Percentiles rank a stretch among this genome's conserved stretches.
These are phyloP conservation scores for Oreohelix idahoensis DNA, from an alignment of 1,140 invertebrate species.

Conservation along the genomic window DNA sequence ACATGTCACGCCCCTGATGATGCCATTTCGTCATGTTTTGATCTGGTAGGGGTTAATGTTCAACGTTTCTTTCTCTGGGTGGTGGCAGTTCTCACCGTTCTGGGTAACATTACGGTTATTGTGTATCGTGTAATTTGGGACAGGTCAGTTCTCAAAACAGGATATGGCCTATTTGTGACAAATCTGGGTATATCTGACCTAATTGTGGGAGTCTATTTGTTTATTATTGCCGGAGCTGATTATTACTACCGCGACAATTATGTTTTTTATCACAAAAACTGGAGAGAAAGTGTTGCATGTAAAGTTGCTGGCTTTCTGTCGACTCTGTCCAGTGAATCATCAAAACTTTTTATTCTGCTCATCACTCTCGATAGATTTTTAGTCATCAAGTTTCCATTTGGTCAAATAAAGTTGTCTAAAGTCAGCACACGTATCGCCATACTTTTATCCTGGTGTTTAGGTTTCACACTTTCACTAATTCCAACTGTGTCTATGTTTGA, in stretches of 20 bases:
- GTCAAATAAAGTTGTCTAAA: slow-evolving; percentile 36
- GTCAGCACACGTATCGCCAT: slow-evolving; percentile 28
- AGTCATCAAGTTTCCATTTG: slow-evolving; percentile 56
- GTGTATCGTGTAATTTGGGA: slow-evolving; percentile 39
- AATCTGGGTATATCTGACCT: slow-evolving; percentile 63
- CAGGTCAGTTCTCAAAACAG: slow-evolving; percentile 6
- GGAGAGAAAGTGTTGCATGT: slow-evolving; percentile 57
- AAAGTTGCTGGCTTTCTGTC: slow-evolving; percentile 57
- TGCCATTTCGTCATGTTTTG: slow-evolving; percentile 55
- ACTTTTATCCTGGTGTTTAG: slow-evolving; percentile 38
- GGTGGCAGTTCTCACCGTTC: slow-evolving; percentile 41
- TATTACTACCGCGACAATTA: slow-evolving; percentile 55
- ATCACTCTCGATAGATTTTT: slow-evolving; percentile 60
- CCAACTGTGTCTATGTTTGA: slow-evolving; percentile 47
- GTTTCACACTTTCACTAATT: slow-evolving; percentile 43
- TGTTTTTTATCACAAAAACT: slow-evolving; percentile 50
- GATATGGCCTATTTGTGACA: slow-evolving; percentile 50
- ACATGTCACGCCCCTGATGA: slow-evolving; percentile 47
- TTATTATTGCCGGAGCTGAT: slow-evolving; percentile 61
- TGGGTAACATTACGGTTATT: slow-evolving; percentile 53
- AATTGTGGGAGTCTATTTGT: slow-evolving; percentile 65
- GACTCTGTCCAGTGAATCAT: slow-evolving; percentile 57
- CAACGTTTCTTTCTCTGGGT: slow-evolving; percentile 48
- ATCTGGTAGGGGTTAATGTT: slow-evolving; percentile 43
- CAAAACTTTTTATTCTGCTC: slow-evolving; percentile 55